Evolutionary conservation across 2,888 invertebrate species (phyloP).

Genomic region (Leptinotarsa rubiginosa): DNA sequence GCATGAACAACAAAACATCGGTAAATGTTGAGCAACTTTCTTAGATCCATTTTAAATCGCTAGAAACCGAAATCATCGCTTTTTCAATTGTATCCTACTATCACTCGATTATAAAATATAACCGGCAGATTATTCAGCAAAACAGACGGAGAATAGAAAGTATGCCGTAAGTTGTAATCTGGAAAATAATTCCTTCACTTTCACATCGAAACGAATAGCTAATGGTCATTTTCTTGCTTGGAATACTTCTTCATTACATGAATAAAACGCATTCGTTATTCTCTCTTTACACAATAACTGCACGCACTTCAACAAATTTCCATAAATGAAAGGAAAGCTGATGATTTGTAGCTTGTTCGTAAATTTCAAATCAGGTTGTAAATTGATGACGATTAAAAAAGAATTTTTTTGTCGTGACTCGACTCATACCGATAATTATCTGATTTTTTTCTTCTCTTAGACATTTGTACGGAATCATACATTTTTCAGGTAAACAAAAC

Average conservation of each 20-base stretch:
- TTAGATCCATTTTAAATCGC: conserved; percentile 5
- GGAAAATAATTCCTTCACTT: conserved; percentile 45
- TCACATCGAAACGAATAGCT: conserved; percentile 38
- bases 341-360: background rate
- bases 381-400: too few species aligned
- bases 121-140: conserved; percentile 28
- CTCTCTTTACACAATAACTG: conserved; percentile 37
- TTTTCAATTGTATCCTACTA: background rate
- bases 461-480: too few species aligned
- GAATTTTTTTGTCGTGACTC: too few species aligned
- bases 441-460: too few species aligned
- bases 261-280: conserved; percentile 40
- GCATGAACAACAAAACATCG: background rate
- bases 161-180: conserved; percentile 40
- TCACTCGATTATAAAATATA: background rate
- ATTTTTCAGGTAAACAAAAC: too few species aligned
- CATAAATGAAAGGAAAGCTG: conserved; percentile 1
- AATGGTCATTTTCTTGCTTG: conserved; percentile 46
- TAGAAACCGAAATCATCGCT: conserved; percentile 8
- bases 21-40: background rate
- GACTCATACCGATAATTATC: too few species aligned
- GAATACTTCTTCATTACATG: conserved; percentile 40
- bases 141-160: conserved; percentile 45
- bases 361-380: background rate
- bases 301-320: conserved; percentile 26